These are phyloP conservation scores for Diloba caeruleocephala DNA, from an alignment of 2,888 invertebrate species.

Conservation along the genomic window DNA sequence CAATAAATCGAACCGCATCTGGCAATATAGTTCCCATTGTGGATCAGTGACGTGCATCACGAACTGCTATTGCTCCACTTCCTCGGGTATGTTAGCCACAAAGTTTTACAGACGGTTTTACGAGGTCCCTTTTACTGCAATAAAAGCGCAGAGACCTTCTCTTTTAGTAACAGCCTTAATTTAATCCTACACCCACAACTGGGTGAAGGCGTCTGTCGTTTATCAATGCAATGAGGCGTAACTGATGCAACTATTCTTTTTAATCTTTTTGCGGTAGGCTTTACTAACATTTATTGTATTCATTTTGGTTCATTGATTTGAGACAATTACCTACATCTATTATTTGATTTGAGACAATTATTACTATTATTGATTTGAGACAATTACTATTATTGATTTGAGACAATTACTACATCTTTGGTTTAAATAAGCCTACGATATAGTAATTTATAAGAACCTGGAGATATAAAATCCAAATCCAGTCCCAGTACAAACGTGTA, in stretches of 20 bases:
- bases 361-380: too few species aligned
- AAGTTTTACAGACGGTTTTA: conserved; percentile 44
- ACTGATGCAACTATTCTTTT: conserved; percentile 41
- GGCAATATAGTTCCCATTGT: conserved; percentile 76
- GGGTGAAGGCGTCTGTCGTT: conserved; percentile 54
- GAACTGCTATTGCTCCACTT: conserved; percentile 69
- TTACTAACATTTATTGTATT: conserved; percentile 1
- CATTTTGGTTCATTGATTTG: conserved; percentile 1
- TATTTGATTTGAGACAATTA: too few species aligned
- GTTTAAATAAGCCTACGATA: conserved; percentile 19
- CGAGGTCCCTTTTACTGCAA: conserved; percentile 54
- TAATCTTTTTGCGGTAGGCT: conserved; percentile 23
- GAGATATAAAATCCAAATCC: conserved; percentile 26
- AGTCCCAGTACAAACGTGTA: conserved; percentile 29
- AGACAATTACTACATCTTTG: too few species aligned
- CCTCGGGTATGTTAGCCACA: conserved; percentile 57
- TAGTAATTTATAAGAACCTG: conserved; percentile 26
- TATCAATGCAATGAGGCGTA: conserved; percentile 49
- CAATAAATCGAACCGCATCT: conserved; percentile 74
- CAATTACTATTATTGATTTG: too few species aligned
- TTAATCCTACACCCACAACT: conserved; percentile 54
- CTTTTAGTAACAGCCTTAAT: conserved; percentile 49
- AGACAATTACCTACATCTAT: too few species aligned
- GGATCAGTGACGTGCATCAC: conserved; percentile 72
- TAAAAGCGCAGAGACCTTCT: conserved; percentile 52